Evolutionary conservation across 2,113 vertebrate species (phyloP).

Genomic region (Oxygymnocypris stewartii): DNA sequence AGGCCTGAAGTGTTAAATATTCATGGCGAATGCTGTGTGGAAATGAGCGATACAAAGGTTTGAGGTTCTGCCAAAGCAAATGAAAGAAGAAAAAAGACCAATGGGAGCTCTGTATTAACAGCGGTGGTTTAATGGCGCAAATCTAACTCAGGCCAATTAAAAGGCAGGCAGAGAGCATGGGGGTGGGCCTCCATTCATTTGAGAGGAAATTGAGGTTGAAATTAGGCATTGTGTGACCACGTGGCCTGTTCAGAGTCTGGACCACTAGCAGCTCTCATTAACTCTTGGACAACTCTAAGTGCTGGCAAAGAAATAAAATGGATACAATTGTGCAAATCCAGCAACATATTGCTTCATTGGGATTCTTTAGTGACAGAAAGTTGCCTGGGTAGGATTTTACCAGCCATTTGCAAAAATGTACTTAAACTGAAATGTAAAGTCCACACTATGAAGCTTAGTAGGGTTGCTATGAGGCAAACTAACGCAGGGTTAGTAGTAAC

Average conservation of each 20-base stretch:
- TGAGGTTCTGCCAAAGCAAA: background rate
- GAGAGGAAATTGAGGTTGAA: conserved; percentile 78
- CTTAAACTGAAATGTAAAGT: background rate
- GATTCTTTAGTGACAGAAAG: background rate
- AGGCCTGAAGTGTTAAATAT: conserved; percentile 72
- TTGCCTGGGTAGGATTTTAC: background rate
- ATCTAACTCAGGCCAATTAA: conserved; percentile 78
- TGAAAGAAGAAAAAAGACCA: conserved; percentile 43
- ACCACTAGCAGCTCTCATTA: conserved; percentile 10
- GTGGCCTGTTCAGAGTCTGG: conserved; percentile 65
- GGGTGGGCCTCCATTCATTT: conserved; percentile 74
- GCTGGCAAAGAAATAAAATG: conserved; percentile 52
- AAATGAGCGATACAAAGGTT: conserved; percentile 62
- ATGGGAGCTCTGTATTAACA: conserved; percentile 65
- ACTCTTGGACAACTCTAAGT: conserved; percentile 25
- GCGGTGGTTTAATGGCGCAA: conserved; percentile 78
- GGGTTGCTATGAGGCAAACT: too few relatives aligned
- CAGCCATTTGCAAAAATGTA: background rate
- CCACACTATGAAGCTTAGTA: background rate
- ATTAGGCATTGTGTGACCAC: conserved; percentile 75
- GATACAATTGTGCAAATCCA: conserved; percentile 10
- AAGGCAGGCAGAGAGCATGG: conserved; percentile 66
- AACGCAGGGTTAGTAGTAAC: too few relatives aligned
- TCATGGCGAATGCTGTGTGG: conserved; percentile 63
- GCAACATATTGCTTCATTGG: background rate